These are phyloP conservation scores for Phragmatobia fuliginosa DNA, from an alignment of 2,888 invertebrate species.

Conservation along the genomic window DNA sequence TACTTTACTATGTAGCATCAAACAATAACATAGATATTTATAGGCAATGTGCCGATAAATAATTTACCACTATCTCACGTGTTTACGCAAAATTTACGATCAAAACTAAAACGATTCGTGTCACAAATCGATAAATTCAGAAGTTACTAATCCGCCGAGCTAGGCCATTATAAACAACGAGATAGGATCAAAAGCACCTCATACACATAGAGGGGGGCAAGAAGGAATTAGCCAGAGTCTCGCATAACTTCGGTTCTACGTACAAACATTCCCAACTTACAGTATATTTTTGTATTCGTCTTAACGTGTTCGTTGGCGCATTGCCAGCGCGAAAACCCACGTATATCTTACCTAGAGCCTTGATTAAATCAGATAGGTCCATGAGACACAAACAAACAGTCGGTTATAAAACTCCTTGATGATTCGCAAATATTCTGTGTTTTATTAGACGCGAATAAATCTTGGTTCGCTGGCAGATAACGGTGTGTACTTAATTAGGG, in stretches of 20 bases:
- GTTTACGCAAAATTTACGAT: constrained; percentile 19
- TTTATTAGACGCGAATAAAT: constrained; percentile 50
- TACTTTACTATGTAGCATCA: background rate
- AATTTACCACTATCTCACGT: constrained; percentile 10
- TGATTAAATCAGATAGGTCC: constrained; percentile 66
- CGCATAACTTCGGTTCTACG: constrained; percentile 8
- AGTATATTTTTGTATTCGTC: constrained; percentile 53
- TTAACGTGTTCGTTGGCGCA: constrained; percentile 68
- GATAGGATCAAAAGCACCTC: constrained; percentile 41
- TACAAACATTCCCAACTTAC: constrained; percentile 34
- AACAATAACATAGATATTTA: constrained; percentile 3
- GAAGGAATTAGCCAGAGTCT: constrained; percentile 31
- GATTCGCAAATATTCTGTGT: constrained; percentile 53
- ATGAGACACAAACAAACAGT: constrained; percentile 63
- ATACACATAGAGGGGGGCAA: constrained; percentile 27
- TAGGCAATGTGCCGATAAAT: background rate
- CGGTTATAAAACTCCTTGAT: constrained; percentile 58
- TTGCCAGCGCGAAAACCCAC: constrained; percentile 59
- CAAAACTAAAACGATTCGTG: constrained; percentile 41
- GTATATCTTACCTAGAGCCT: constrained; percentile 56
- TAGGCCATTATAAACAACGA: constrained; percentile 46
- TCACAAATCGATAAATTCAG: constrained; percentile 40
- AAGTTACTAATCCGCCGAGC: constrained; percentile 41
- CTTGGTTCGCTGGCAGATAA: constrained; percentile 44
- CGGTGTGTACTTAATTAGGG: constrained; percentile 40